Evolutionary conservation across 2,888 invertebrate species (phyloP).

Genomic region (Anthrax anthrax): DNA sequence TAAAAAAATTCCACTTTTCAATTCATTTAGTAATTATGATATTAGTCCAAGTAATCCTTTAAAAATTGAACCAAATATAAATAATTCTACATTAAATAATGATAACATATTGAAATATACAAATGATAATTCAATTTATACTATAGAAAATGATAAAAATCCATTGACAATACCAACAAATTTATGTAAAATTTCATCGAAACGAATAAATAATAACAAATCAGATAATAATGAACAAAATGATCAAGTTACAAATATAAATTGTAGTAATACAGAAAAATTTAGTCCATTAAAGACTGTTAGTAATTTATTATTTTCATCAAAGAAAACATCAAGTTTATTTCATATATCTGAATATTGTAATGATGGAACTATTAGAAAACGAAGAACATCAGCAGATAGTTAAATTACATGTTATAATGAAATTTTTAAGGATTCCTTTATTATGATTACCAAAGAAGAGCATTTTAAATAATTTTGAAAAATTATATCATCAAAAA

Average conservation of each 20-base stretch:
- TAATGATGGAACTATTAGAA: neutral
- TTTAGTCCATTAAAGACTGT: slow-evolving; percentile 35
- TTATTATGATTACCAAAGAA: too few species aligned
- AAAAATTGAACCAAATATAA: slow-evolving; percentile 12
- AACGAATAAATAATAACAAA: neutral
- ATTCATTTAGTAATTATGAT: slow-evolving; percentile 18
- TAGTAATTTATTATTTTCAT: slow-evolving; percentile 32
- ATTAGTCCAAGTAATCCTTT: slow-evolving; percentile 1
- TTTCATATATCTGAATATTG: slow-evolving; percentile 18
- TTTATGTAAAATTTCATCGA: neutral
- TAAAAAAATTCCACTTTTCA: slow-evolving; percentile 14
- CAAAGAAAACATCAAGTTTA: slow-evolving; percentile 23
- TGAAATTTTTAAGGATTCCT: too few species aligned
- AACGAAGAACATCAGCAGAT: slow-evolving; percentile 2
- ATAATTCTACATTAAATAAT: slow-evolving; percentile 15
- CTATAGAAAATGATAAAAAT: slow-evolving; percentile 23
- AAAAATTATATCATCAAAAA: too few species aligned
- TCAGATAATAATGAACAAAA: neutral
- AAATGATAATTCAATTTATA: slow-evolving; percentile 15
- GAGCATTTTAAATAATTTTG: too few species aligned
- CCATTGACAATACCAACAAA: slow-evolving; percentile 9
- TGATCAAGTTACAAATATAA: slow-evolving; percentile 10
- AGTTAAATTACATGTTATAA: too few species aligned
- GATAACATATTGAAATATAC: neutral
- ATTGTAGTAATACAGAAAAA: slow-evolving; percentile 23